phyloP scores from a whole-genome alignment of 2,888 invertebrate species.

The Harpalus rubripes region DNA sequence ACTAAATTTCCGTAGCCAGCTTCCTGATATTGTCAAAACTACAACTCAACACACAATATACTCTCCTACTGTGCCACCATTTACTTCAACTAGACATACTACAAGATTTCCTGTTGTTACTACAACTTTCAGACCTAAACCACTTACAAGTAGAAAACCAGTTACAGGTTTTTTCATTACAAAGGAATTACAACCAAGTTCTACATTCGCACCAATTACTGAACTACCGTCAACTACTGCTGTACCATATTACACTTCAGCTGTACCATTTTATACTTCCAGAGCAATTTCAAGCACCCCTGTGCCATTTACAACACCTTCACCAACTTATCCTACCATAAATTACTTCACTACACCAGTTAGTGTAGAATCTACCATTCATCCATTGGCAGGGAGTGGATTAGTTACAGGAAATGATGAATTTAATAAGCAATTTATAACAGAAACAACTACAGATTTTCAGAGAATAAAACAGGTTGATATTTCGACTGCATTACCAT shows the following conservation, averaged over 20 bases:
- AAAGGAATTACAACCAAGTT: conserved; percentile 19
- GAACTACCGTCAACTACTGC: not conserved
- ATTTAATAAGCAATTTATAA: not conserved
- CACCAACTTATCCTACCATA: conserved; percentile 1
- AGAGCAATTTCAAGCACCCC: conserved; percentile 1
- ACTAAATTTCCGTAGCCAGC: conserved; percentile 38
- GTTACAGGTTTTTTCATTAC: conserved; percentile 59
- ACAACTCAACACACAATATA: conserved; percentile 65
- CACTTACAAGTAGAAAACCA: conserved; percentile 39
- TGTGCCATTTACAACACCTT: conserved; percentile 24
- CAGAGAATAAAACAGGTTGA: conserved; percentile 15
- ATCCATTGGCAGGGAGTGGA: conserved; percentile 46
- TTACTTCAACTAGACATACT: conserved; percentile 56
- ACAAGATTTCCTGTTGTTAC: conserved; percentile 29
- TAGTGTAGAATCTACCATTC: not conserved
- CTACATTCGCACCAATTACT: conserved; percentile 12
- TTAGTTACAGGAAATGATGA: conserved; percentile 36
- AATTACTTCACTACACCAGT: conserved; percentile 30
- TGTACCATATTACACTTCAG: not conserved
- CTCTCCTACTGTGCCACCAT: conserved; percentile 64
- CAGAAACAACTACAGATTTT: conserved; percentile 39
- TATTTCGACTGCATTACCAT: not conserved
- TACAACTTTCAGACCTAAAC: conserved; percentile 36
- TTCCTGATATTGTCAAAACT: conserved; percentile 57
- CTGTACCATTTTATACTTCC: not conserved